Evolutionary conservation across 2,113 vertebrate genomes (phyloP).

Genomic region (Gnathonemus echidnorhynchus): DNA sequence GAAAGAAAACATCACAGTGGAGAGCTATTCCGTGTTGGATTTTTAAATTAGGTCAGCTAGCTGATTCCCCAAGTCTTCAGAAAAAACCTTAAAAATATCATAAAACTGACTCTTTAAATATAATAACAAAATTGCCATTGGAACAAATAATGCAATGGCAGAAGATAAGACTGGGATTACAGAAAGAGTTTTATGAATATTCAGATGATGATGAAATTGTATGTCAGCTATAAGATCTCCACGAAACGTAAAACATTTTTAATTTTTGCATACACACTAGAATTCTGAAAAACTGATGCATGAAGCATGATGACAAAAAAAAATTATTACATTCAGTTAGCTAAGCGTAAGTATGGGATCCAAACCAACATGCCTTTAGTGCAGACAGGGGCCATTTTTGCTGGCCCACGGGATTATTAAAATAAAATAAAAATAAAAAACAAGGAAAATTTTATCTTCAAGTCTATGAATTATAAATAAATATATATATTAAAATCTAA

Average conservation of each 20-base stretch:
- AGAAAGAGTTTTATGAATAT: not conserved
- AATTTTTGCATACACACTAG: not conserved
- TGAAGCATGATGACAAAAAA: not conserved
- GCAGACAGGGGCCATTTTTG: not conserved
- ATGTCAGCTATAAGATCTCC: not conserved
- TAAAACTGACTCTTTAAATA: not conserved
- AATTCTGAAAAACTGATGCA: not conserved
- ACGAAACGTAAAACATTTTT: not conserved
- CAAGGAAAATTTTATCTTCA: not conserved
- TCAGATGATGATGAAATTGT: not conserved
- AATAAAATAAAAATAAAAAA: not conserved
- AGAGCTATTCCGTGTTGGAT: not conserved
- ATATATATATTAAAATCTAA: not conserved
- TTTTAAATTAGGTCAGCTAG: not conserved
- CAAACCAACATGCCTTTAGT: not conserved
- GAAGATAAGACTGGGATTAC: not conserved
- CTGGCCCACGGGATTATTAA: not conserved
- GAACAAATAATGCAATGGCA: not conserved
- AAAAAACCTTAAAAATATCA: not conserved
- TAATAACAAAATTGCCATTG: not conserved
- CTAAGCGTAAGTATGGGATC: not conserved
- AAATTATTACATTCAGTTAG: not conserved
- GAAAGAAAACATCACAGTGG: too few species aligned
- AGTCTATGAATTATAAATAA: not conserved
- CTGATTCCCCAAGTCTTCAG: not conserved